Base-by-base conservation (phyloP, 2,797 vertebrate genomes). In the Pogoniulus pusillus region DNA sequence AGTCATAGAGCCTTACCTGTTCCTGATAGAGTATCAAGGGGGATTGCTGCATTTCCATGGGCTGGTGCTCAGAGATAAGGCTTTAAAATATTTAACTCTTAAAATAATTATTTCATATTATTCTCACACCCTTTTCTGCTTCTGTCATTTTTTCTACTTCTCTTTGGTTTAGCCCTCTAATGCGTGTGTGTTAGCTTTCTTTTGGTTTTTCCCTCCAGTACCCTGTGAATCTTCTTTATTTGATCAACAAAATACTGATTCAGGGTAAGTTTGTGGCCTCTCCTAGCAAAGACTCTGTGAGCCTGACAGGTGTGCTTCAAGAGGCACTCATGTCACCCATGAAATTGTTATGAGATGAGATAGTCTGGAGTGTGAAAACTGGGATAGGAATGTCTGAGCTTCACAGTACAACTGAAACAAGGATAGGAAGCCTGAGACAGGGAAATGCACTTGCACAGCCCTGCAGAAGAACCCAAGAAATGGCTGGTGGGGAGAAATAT, bases 51-150 rank as follows among this genome's bases (percentile, higher is more conserved):
- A 30, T 11, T 69, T 86, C 57, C 62, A 14, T 54, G 58, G 34
- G 8, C 65, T 90, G 34, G 18, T 75, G 30, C 62, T 82, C 34
- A 32, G 26, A 87, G 65, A 82, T 47, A 68, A 80, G 47, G 16
- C 7, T 74, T 82, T 87, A 82, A 91, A 94, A 86, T 68, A 90
- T 74, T 54, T 55, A 87, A 69, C n/a, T 78, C 55, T 37, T 37
- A 55, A 80, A 74, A 82, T 63, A 30, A 75, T 19, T 90, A 69
- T 71, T 90, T 91, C 49, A 10, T 81, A 49, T 34, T 57, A 64
- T 54, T 82, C 54, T 68, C 74, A 70, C 19, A 22, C 10, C 55
- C 16, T 41, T 5, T 70, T 5, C 15, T 55, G 23, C 34, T 73
- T 29, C 41, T 30, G 12, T 53, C 76, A 88, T 32, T 87, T 76